Conservation (phyloP, 1,140 invertebrate species). For the Bombus vancouverensis region DNA sequence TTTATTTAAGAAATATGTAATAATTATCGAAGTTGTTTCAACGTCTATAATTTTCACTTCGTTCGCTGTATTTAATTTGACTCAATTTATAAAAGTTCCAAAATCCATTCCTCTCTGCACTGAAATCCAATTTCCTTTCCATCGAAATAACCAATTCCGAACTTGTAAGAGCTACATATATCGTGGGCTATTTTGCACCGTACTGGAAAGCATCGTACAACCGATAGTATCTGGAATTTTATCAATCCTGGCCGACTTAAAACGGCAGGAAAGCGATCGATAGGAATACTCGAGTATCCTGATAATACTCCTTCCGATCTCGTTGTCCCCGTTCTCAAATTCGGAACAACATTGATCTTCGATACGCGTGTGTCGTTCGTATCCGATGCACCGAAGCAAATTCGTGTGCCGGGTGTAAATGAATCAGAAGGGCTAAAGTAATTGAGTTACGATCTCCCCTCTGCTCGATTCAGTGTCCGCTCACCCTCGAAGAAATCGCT, state of each 20-base stretch:
- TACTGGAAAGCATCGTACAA: not conserved
- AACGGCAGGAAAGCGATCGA: not conserved
- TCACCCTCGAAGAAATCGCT: constrained; percentile 40
- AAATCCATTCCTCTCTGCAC: too few relatives aligned
- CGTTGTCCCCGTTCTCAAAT: not conserved
- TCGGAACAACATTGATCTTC: not conserved
- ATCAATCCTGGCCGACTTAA: not conserved
- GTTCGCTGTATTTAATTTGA: too few relatives aligned
- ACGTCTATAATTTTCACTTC: too few relatives aligned
- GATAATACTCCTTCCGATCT: not conserved
- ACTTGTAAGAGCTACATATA: not conserved
- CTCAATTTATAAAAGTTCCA: too few relatives aligned
- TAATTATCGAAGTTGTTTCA: too few relatives aligned
- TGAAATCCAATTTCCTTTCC: not conserved
- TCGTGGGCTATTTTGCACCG: too few relatives aligned
- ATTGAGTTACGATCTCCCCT: constrained; percentile 45
- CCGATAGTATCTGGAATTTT: not conserved
- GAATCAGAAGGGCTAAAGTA: constrained; percentile 50
- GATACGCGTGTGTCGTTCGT: not conserved
- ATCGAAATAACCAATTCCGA: not conserved
- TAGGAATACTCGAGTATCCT: not conserved
- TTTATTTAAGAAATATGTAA: too few relatives aligned
- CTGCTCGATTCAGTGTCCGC: not conserved
- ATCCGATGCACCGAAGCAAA: constrained; percentile 10
- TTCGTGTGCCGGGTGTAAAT: constrained; percentile 41